Evolutionary conservation across 2,888 invertebrate species (phyloP).

Genomic region (Aelia acuminata): DNA sequence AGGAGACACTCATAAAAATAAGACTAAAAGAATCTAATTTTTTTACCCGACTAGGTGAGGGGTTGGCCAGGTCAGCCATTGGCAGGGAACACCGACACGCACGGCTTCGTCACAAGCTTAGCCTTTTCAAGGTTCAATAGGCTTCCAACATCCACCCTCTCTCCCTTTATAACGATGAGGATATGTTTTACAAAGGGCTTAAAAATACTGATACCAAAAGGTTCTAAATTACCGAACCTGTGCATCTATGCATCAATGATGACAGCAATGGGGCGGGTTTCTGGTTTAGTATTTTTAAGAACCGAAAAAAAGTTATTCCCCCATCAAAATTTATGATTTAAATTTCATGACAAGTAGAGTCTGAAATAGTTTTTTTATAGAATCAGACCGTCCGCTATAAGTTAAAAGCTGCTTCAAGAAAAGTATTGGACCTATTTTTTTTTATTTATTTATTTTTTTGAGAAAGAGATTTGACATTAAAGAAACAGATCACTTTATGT

Average conservation of each 20-base stretch:
- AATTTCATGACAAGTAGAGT: too few species aligned
- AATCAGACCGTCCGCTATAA: too few species aligned
- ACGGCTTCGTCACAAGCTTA: conserved; percentile 32
- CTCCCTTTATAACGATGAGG: not conserved
- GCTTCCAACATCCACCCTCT: conserved; percentile 31
- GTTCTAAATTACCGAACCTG: not conserved
- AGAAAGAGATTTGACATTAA: too few species aligned
- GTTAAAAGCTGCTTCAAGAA: too few species aligned
- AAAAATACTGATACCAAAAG: not conserved
- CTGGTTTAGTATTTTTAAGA: too few species aligned
- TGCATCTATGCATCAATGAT: not conserved
- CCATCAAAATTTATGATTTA: too few species aligned
- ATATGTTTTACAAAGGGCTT: not conserved
- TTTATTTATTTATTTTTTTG: too few species aligned
- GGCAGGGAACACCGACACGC: conserved; percentile 11
- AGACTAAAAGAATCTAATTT: conserved; percentile 38
- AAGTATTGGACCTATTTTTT: too few species aligned
- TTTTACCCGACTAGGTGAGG: not conserved
- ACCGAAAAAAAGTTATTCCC: too few species aligned
- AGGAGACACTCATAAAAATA: conserved; percentile 44
- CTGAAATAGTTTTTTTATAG: too few species aligned
- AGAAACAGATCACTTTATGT: too few species aligned
- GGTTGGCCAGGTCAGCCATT: conserved; percentile 47
- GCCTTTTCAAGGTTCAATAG: conserved; percentile 33
- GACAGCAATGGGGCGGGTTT: not conserved